Evolutionary conservation across 2,888 invertebrate species (phyloP).

Genomic region (Scrobipalpa atriplicella): DNA sequence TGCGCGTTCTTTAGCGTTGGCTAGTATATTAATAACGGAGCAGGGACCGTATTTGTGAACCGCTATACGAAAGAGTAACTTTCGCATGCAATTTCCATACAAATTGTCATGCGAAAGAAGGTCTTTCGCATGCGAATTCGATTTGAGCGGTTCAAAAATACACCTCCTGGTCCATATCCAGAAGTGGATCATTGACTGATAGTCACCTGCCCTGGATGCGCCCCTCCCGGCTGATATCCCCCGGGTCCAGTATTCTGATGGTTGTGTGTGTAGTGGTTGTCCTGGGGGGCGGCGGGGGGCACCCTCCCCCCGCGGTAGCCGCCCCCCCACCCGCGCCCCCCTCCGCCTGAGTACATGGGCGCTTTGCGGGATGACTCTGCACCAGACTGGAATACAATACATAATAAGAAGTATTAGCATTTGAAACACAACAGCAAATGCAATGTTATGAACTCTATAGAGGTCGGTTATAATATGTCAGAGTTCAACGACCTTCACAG

Average conservation of each 20-base stretch:
- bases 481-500: too few relatives aligned
- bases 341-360: conserved; percentile 85
- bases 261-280: neutral
- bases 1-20: too few relatives aligned
- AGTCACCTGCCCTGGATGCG: conserved; percentile 18
- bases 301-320: conserved; percentile 65
- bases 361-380: conserved; percentile 60
- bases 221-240: neutral
- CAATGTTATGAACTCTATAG: too few relatives aligned
- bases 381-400: neutral
- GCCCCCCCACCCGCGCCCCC: conserved; percentile 71
- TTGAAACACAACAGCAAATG: too few relatives aligned
- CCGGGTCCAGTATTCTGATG: neutral
- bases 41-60: too few relatives aligned
- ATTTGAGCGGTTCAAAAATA: too few relatives aligned
- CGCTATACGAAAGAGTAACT: too few relatives aligned
- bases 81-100: too few relatives aligned
- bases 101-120: too few relatives aligned
- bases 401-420: neutral
- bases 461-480: too few relatives aligned
- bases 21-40: too few relatives aligned
- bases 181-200: neutral
- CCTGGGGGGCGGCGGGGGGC: conserved; percentile 39
- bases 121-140: too few relatives aligned
- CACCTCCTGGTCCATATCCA: neutral